Evolutionary conservation across 2,113 vertebrate species (phyloP).

Genomic region (Entosphenus tridentatus): DNA sequence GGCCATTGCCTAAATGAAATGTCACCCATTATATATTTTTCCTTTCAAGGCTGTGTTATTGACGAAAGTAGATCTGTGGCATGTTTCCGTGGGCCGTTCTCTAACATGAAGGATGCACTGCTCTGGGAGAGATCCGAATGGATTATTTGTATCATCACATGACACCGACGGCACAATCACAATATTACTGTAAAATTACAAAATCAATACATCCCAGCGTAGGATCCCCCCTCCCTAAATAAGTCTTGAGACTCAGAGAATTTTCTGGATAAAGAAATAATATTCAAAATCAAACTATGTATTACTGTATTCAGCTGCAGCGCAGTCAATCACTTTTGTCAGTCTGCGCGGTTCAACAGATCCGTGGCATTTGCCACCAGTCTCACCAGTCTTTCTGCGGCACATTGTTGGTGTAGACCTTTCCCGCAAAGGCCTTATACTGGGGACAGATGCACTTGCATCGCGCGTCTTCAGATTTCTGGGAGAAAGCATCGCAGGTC

Average conservation of each 20-base stretch:
- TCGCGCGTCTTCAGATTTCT: constrained; percentile 70
- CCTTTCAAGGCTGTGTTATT: too few relatives aligned
- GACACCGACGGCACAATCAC: too few relatives aligned
- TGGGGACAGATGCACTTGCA: constrained; percentile 90
- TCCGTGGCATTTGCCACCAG: neutral
- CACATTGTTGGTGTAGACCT: constrained; percentile 74
- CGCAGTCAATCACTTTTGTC: neutral
- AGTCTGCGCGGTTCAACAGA: neutral
- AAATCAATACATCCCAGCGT: neutral
- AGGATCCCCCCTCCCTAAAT: neutral
- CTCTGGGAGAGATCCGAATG: too few relatives aligned
- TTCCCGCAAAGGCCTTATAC: constrained; percentile 58
- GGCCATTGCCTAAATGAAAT: too few relatives aligned
- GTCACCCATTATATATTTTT: too few relatives aligned
- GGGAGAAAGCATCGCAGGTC: constrained; percentile 9
- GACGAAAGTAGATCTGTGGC: too few relatives aligned
- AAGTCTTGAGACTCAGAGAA: neutral
- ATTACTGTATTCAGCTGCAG: neutral
- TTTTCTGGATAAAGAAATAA: neutral
- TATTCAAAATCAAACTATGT: neutral
- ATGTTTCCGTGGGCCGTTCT: too few relatives aligned
- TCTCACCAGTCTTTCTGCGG: constrained; percentile 86
- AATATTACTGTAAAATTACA: too few relatives aligned
- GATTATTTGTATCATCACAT: too few relatives aligned
- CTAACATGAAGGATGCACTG: too few relatives aligned